phyloP scores from a whole-genome alignment of 2,113 vertebrate species.

The Axis porcinus region DNA sequence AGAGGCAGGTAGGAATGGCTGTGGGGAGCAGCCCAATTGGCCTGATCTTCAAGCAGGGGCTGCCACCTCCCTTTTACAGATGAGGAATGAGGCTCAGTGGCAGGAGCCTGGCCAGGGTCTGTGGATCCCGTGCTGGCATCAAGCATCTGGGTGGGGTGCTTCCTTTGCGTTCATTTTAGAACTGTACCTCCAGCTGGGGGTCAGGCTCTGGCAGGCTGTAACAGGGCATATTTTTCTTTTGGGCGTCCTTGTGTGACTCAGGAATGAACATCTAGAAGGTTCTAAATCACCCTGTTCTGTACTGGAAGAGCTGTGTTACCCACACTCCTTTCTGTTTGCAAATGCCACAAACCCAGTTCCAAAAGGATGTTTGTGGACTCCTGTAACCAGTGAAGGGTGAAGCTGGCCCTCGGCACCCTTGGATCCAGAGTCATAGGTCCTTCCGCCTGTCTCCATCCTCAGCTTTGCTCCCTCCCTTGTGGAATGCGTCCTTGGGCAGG shows the following conservation, averaged over 20 bases:
- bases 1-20: background rate
- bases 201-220: background rate
- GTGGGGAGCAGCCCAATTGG: background rate
- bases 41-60: background rate
- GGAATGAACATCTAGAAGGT: background rate
- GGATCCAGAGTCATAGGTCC: rapidly evolving
- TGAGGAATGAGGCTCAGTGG: background rate
- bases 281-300: background rate
- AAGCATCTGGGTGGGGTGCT: background rate
- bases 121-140: background rate
- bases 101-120: background rate
- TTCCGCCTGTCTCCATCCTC: background rate
- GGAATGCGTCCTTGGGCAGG: background rate
- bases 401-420: background rate
- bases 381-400: no score
- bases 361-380: background rate
- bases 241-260: background rate
- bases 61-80: background rate
- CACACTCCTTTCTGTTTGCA: background rate
- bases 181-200: background rate
- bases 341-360: background rate
- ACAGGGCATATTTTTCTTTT: background rate
- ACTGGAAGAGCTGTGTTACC: background rate
- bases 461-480: background rate
- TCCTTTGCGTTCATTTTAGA: background rate